A percentile compares a stretch with the other conserved stretches of the same genome.
Conservation (phyloP, 2,113 vertebrate genomes). For the Apaloderma vittatum region DNA sequence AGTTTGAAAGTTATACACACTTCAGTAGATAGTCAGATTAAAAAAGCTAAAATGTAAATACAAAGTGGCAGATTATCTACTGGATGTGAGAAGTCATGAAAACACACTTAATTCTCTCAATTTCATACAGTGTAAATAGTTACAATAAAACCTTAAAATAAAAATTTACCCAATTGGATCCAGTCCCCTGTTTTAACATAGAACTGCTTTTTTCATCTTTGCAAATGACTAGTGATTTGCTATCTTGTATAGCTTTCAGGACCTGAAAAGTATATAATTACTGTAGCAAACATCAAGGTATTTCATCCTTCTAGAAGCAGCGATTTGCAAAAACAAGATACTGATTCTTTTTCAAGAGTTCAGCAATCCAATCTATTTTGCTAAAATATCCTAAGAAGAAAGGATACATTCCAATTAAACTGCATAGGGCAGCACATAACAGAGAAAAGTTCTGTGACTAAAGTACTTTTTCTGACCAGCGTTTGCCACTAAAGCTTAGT, state of each 20-base stretch:
- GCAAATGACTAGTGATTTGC: background rate
- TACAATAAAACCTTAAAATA: background rate
- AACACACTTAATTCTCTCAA: background rate
- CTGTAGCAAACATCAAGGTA: background rate
- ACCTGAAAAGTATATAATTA: background rate
- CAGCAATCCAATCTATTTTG: background rate
- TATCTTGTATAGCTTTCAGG: background rate
- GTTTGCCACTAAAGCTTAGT: background rate
- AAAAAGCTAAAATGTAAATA: background rate
- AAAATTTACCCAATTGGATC: background rate
- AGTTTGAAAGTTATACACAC: slow-evolving; percentile 14
- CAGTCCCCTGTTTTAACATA: background rate
- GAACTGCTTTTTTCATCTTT: background rate
- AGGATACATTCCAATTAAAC: background rate
- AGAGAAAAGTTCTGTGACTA: background rate
- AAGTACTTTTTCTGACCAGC: background rate
- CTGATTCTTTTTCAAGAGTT: background rate
- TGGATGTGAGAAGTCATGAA: background rate
- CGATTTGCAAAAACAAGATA: background rate
- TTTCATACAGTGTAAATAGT: background rate
- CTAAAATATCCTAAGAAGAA: background rate
- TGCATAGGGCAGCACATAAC: background rate
- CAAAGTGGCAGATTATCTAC: background rate
- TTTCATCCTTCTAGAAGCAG: background rate
- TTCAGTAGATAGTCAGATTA: background rate